These are phyloP conservation scores for Phania funesta DNA, from an alignment of 2,888 invertebrate species.

Conservation along the genomic window DNA sequence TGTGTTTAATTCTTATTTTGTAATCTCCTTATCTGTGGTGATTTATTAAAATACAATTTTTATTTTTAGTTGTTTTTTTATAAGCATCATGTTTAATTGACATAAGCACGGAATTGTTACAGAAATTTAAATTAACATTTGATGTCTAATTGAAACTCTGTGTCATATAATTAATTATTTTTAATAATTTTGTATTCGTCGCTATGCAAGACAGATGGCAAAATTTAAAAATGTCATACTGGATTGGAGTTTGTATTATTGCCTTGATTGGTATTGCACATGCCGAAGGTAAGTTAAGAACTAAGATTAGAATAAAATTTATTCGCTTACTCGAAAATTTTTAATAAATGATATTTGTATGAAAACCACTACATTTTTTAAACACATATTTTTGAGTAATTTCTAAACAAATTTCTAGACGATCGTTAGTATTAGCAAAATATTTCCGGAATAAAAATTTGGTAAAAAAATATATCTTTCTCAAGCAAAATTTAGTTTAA, in stretches of 20 bases:
- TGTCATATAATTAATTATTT: constrained; percentile 32
- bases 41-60: background rate
- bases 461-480: too few relatives aligned
- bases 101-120: constrained; percentile 42
- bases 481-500: too few relatives aligned
- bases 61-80: constrained; percentile 33
- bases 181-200: constrained; percentile 43
- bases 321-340: too few relatives aligned
- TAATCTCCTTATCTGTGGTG: constrained; percentile 47
- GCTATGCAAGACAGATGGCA: constrained; percentile 54
- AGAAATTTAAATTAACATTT: constrained; percentile 60
- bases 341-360: background rate
- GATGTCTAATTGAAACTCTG: constrained; percentile 54
- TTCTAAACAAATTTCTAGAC: too few relatives aligned
- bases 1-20: constrained; percentile 20
- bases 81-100: constrained; percentile 58
- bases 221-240: constrained; percentile 38
- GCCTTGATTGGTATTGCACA: constrained; percentile 22
- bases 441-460: too few relatives aligned
- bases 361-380: background rate
- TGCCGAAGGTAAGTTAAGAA: constrained; percentile 40
- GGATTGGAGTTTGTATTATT: constrained; percentile 36
- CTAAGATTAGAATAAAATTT: background rate
- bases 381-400: too few relatives aligned
- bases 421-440: too few relatives aligned